phyloP scores from a whole-genome alignment of 2,113 vertebrate genomes.

The Galemys pyrenaicus region DNA sequence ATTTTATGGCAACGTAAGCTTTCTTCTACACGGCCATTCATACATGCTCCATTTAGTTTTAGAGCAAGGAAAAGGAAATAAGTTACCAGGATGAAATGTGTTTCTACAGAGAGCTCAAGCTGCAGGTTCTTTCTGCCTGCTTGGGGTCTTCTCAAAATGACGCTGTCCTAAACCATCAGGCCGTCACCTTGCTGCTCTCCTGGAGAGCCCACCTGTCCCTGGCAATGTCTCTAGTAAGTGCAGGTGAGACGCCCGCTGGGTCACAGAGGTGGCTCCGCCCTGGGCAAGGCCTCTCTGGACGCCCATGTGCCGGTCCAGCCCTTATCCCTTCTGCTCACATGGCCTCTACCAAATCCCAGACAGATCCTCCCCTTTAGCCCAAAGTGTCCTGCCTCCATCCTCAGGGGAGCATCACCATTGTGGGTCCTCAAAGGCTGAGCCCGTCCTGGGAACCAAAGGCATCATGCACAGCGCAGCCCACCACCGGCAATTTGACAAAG shows the following conservation, averaged over 20 bases:
- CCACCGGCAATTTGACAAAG: background rate
- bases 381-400: background rate
- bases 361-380: background rate
- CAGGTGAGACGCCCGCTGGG: rapidly evolving
- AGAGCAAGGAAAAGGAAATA: background rate
- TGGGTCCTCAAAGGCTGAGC: background rate
- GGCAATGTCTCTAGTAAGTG: background rate
- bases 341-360: no score
- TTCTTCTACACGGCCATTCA: conserved; percentile 1
- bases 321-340: background rate
- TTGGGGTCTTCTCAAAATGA: background rate
- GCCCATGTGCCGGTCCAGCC: no score
- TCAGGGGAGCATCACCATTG: rapidly evolving
- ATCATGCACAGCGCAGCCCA: background rate
- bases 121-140: background rate
- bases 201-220: background rate
- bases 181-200: background rate
- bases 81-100: conserved; percentile 3
- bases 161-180: background rate
- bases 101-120: background rate
- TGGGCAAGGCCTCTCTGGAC: background rate
- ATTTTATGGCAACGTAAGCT: conserved; percentile 56
- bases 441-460: background rate
- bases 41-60: conserved; percentile 45
- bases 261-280: background rate